Base-by-base conservation (phyloP, 2,113 vertebrate genomes). In the Hydrolagus affinis region DNA sequence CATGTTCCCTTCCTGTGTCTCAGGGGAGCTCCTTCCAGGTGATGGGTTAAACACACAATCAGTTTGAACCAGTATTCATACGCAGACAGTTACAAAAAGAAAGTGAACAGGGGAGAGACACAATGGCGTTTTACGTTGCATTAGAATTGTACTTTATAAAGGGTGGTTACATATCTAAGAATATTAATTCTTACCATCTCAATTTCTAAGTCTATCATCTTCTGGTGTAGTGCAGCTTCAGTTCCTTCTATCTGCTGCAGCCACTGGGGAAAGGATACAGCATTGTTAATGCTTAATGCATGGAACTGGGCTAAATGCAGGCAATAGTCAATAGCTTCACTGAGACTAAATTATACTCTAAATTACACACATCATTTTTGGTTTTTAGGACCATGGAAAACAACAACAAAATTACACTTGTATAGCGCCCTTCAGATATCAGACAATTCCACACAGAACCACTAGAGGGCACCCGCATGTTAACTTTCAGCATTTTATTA, bases 171-270 rank as follows among this genome's bases (percentile, higher is more conserved):
- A 2, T 21, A 25, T 21, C 70, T 25, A n/a, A 72, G 44, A 85
- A 71, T 57, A 11, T 11, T 73, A 12, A 25, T 83, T 30, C 94
- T 90, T 87, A 98, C 98, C 98, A 99, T 99, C 89, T 99, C 98
- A 85, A 97, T 95, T 89, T 99, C 97, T 86, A 99, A 76, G 90
- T 98, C 98, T 89, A 99, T 94, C 98, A 99, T 99, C 89, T 99
- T 99, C 92, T 98, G 97, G 90, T 99, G 98, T 85, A 99, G 90
- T 21, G 97, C 96, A 59, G 97, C 96, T 89, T 99, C 98, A 10
- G 97, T 98, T 83, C 97, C 98, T 90, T 99, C 98, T 8, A 99
- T 99, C 91, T 99, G 97, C 85, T 98, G 97, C 85, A 99, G 98
- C 97, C 97, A 99, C 98, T 99, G 92, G 8, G 90, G 85, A 91